Evolutionary conservation across 1,140 invertebrate genomes (phyloP), one percentile per base, ranked within the genome.

Genomic region (Melitaea cinxia): DNA sequence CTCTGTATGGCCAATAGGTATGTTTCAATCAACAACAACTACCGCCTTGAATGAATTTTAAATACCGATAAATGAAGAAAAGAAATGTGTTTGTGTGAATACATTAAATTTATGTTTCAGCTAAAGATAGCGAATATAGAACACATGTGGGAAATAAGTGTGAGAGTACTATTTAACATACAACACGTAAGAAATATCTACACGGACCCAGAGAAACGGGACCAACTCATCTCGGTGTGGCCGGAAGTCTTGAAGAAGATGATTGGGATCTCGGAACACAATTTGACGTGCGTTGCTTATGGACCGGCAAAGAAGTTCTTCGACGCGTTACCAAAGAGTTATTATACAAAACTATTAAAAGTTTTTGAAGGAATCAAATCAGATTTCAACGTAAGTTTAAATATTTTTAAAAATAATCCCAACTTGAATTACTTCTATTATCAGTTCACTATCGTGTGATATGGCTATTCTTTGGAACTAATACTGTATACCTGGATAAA

Each of bases 151-250:
- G 94, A 94, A 70, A 90, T 94, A 19, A 92, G 93, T 19, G 74
- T 92, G 0, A 82, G 93, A 35, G 88, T 92, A 19, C 80, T 94
- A 24, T 75, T 94, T 49, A 89, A 91, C 54, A 91, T 94, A 65
- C 86, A 93, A 17, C 92, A 94, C 62, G 88, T 94, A 17, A 91
- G 92, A 24, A 94, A 92, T 33, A 93, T 93, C 30, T 94, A 91
- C 82, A 93, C 92, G 28, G 93, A 93, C 62, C 92, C 89, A 17
- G 91, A 91, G 68, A 91, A 91, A 72, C 90, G 87, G n/a, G 91
- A 93, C 65, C 84, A 92, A 56, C 92, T 91, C 67, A 88, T 92
- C 39, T 93, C 91, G 10, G 87, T 93, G 4, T 90, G 92, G 77
- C 85, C 91, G 4, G 93, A 93, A 77, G 77, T 92, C 0, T 55